Base-by-base conservation (phyloP, 2,113 vertebrate species). In the Atherinomorus stipes region DNA sequence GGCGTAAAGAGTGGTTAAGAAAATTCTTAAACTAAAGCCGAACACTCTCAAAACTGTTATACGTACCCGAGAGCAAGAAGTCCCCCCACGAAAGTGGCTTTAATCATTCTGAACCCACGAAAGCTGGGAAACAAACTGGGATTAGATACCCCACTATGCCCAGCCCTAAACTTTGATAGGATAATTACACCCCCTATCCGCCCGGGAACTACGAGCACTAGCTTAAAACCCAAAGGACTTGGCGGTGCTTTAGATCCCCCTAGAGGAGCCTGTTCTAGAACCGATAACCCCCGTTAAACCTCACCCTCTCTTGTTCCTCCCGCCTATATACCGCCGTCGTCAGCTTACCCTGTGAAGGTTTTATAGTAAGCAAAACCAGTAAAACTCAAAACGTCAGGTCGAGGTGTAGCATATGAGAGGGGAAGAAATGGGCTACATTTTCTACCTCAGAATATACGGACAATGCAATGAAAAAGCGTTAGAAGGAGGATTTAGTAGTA, bases 91-190 rank as follows among this genome's bases (percentile, higher is more conserved):
- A 53, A 53, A 53, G 51, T 53, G 4, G 51, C 51, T 53, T 53
- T 53, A 53, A 12, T 4, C 3, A 5, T 53, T 26, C 28, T 53
- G 23, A 53, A 2, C 11, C 22, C 51, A 53, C 51, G 22, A 53
- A 53, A 53, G 23, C 51, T 53, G 23, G 15, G 51, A 15, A 26
- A 53, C 51, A 53, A 53, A 53, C 51, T 53, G 51, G 51, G 51
- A 53, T 53, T 53, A 53, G 51, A 53, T 53, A 53, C 51, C 51
- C 51, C 51, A 53, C 51, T 53, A 53, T 53, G 51, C 51, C 4
- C 23, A 53, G 51, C 51, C 51, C 2, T 53, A 53, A 53, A 53
- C 51, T 53, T 53, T 25, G 19, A 26, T 26, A 53, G 18, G 2
- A 25, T n/a, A 12, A 12, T 1, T 53, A 31, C 7, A 22, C 8